Base-by-base conservation (phyloP, 1,140 invertebrate genomes). In the Uloborus diversus region DNA sequence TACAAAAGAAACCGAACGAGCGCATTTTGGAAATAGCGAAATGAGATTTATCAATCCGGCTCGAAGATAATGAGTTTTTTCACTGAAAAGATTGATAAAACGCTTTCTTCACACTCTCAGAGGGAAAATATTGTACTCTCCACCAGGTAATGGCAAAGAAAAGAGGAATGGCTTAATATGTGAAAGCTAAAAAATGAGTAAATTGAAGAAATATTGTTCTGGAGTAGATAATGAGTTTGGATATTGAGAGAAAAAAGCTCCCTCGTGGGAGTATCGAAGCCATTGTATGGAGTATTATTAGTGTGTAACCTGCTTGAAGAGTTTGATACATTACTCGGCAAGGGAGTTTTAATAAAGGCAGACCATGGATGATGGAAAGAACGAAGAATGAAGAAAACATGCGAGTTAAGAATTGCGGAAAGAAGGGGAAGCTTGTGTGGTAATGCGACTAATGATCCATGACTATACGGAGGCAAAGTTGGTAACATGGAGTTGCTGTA, bases 391-490 rank as follows among this genome's bases (percentile, higher is more conserved):
- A 42, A 42, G 37, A 53, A 53, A 53, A 53, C n/a, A 20, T 20
- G 47, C 33, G 32, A 61, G 69, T n/a, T 35, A 73, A 73, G 69
- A 73, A 70, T 51, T 70, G 25, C 68, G 49, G 68, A 56, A 70
- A 20, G 56, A 28, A 7, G 61, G 73, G 73, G 61, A 56, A 70
- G 70, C 68, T 56, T 73, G n/a, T n/a, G n/a, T n/a, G 59, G 69
- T 75, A 78, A 78, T 78, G 73, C 42, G 51, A 66, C 73, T 78
- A 78, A 78, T 78, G 73, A 78, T 78, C 61, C 73, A 66, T 78
- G 73, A 65, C 69, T 28, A 56, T 49, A 56, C 32, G 69, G 59
- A 75, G 71, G 57, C 47, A n/a, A 75, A 75, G 42, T 42, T 53
- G 68, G 68, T 68, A 68, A 68, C 42, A 51, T 53, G 35, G 25